Evolutionary conservation across 2,888 invertebrate genomes (phyloP), one percentile per base, ranked within the genome.

Genomic region (Thymelicus lineola): DNA sequence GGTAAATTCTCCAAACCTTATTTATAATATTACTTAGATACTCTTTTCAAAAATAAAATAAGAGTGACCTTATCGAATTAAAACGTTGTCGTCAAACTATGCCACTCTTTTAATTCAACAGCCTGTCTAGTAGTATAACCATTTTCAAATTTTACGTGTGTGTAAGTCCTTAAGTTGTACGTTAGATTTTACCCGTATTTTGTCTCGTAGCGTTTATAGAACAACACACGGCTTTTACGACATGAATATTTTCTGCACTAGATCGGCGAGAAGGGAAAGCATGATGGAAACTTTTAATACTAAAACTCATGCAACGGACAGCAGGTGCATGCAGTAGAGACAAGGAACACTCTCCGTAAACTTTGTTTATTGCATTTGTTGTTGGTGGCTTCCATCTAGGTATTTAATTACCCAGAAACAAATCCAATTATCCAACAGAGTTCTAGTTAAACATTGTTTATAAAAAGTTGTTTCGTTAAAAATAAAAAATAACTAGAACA

Each of bases 191-290:
- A 57, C 45, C 62, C 62, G 57, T 63, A 69, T 63, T 62, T 69
- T 48, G 68, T 57, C 62, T 36, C 38, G 67, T 67, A 62, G 55
- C 62, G 57, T 68, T 68, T 57, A 57, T 68, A 68, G 62, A 69
- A 69, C 68, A 62, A 68, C 62, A 62, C 62, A 63, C 57, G 38
- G 62, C 58, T 62, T 69, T 69, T 63, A 69, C 58, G 58, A 17
- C 45, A 12, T 69, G 48, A 68, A 63, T 69, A 69, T 69, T 69
- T 69, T 57, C 57, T 68, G 55, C 55, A 62, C 62, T 62, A 62
- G 68, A 62, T 62, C n/a, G 46, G 57, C 17, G 36, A 61, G 35
- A 35, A 38, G 48, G 17, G 60, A 42, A 64, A 65, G 28, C 12
- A 7, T 45, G 66, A 59, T 66, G 65, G 35, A 42, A 59, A 38